Evolutionary conservation across 2,113 vertebrate species (phyloP).

Genomic region (Cynoglossus semilaevis): DNA sequence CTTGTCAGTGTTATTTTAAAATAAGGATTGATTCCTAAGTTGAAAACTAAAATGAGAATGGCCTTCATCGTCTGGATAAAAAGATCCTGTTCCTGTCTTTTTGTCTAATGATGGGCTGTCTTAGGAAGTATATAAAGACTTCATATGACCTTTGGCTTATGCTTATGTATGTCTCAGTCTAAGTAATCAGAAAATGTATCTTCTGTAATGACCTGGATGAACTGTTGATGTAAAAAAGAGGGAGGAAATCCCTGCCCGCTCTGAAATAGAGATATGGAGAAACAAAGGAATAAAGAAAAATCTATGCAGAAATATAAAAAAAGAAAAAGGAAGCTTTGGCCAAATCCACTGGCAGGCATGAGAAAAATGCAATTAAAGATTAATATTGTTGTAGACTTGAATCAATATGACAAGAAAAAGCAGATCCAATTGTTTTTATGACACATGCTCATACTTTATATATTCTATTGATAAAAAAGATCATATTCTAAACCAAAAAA

Average conservation of each 20-base stretch:
- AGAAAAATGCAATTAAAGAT: conserved; percentile 41
- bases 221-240: conserved; percentile 35
- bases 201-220: conserved; percentile 46
- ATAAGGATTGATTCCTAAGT: no score
- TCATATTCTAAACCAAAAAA: no score
- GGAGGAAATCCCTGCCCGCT: conserved; percentile 50
- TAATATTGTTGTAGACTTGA: conserved; percentile 43
- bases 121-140: no score
- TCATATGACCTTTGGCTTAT: no score
- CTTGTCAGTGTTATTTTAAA: no score
- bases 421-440: background rate
- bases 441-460: background rate
- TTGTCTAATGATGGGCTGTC: no score
- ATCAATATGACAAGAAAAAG: conserved; percentile 30
- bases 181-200: background rate
- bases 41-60: no score
- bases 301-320: conserved; percentile 43
- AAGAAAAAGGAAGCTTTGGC: conserved; percentile 21
- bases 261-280: no score
- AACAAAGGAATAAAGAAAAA: conserved; percentile 36
- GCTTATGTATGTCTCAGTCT: no score
- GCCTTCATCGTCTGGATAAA: no score
- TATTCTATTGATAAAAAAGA: no score
- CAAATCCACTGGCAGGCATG: conserved; percentile 67
- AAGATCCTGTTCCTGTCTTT: no score